These are phyloP conservation scores for Mamestra brassicae DNA, from an alignment of 2,888 invertebrate genomes.

Conservation along the genomic window DNA sequence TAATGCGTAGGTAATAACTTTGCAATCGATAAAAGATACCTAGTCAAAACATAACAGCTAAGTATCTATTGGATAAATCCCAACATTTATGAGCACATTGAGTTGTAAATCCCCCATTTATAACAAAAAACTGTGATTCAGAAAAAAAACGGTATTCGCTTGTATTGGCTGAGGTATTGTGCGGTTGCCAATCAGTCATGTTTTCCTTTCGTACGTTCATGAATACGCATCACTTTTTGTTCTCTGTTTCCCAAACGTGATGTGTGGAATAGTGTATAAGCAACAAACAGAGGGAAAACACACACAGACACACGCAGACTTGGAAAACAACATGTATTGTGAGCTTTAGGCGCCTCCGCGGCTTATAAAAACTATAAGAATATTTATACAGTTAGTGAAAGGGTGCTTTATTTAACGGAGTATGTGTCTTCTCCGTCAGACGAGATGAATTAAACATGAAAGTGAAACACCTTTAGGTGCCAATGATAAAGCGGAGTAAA, in stretches of 20 bases:
- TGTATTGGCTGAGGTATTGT: constrained; percentile 13
- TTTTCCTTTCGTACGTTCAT: constrained; percentile 41
- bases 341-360: constrained; percentile 42
- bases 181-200: constrained; percentile 52
- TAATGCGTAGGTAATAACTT: neutral
- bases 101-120: constrained; percentile 1
- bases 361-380: constrained; percentile 56
- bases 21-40: neutral
- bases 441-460: constrained; percentile 64
- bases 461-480: constrained; percentile 47
- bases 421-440: constrained; percentile 44
- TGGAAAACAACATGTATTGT: constrained; percentile 37
- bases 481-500: constrained; percentile 43
- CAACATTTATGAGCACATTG: neutral
- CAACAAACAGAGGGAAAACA: neutral
- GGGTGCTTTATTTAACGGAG: constrained; percentile 54
- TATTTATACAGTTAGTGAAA: constrained; percentile 51
- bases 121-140: constrained; percentile 9
- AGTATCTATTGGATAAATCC: neutral
- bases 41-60: neutral
- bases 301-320: constrained; percentile 30
- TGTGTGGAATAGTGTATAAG: constrained; percentile 19
- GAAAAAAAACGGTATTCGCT: constrained; percentile 1
- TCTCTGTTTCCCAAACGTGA: constrained; percentile 37
- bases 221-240: constrained; percentile 52